These are phyloP conservation scores for Danio albolineatus DNA, from an alignment of 2,797 vertebrate species.

Conservation along the genomic window DNA sequence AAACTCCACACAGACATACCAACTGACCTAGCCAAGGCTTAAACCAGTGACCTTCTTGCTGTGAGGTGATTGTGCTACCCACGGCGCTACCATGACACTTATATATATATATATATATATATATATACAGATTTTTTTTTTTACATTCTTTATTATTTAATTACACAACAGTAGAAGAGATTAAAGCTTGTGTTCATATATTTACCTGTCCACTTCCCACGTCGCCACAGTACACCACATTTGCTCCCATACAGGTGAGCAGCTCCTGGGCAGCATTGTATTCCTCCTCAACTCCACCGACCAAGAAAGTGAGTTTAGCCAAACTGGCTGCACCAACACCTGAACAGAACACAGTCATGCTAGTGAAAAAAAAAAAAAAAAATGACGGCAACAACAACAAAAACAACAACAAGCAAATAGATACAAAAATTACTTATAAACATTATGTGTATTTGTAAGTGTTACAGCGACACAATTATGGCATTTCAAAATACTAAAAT, in stretches of 20 bases:
- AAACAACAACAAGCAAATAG: no score
- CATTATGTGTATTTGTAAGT: background rate
- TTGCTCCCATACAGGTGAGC: conserved; percentile 94
- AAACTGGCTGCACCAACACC: conserved; percentile 94
- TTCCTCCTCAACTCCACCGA: conserved; percentile 93
- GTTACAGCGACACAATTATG: background rate
- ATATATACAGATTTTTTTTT: no score
- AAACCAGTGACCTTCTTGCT: no score
- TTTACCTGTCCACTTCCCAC: conserved; percentile 95
- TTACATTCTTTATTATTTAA: no score
- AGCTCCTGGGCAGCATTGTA: conserved; percentile 93
- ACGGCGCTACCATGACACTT: no score
- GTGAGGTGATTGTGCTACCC: no score
- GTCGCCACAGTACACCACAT: conserved; percentile 92
- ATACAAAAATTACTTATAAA: background rate
- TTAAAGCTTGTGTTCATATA: background rate
- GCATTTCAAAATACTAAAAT: no score
- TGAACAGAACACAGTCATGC: conserved; percentile 63
- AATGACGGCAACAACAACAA: no score
- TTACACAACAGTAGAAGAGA: background rate
- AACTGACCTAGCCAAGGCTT: no score
- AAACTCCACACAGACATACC: no score
- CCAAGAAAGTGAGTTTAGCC: conserved; percentile 97
- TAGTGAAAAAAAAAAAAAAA: background rate
- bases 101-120: no score